Conservation (phyloP, 2,888 invertebrate species). For the Galeruca laticollis region DNA sequence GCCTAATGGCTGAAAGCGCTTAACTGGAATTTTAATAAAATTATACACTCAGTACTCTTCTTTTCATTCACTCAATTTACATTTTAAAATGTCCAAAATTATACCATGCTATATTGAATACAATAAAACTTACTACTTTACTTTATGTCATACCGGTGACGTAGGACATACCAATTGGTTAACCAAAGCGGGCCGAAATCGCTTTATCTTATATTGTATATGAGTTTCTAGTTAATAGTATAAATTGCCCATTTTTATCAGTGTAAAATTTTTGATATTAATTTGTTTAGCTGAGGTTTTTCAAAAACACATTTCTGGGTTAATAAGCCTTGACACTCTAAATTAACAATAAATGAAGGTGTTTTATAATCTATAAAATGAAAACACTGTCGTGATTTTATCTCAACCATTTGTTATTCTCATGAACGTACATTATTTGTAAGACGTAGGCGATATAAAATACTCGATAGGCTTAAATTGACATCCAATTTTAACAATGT, state of each 20-base stretch:
- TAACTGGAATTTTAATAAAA: too few species aligned
- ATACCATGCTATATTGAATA: too few species aligned
- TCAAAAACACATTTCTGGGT: slow-evolving; percentile 70
- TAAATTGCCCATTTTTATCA: background rate
- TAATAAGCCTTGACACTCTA: slow-evolving; percentile 97
- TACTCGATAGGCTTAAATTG: slow-evolving; percentile 34
- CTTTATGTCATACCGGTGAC: too few species aligned
- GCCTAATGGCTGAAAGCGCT: too few species aligned
- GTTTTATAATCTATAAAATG: slow-evolving; percentile 81
- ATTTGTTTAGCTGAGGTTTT: slow-evolving; percentile 15
- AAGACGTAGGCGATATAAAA: slow-evolving; percentile 37
- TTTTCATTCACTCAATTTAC: too few species aligned
- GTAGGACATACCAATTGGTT: too few species aligned
- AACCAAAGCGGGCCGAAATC: too few species aligned
- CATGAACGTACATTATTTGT: slow-evolving; percentile 37
- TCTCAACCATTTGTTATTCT: slow-evolving; percentile 33
- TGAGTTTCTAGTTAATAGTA: too few species aligned
- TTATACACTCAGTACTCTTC: too few species aligned
- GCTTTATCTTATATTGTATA: too few species aligned
- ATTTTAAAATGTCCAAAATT: too few species aligned
- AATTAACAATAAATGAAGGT: slow-evolving; percentile 91
- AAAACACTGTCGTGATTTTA: slow-evolving; percentile 38
- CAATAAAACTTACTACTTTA: too few species aligned
- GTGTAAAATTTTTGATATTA: background rate
- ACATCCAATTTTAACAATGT: slow-evolving; percentile 32